Base-by-base conservation (phyloP, 1,140 invertebrate species). In the Parasteatoda tepidariorum region DNA sequence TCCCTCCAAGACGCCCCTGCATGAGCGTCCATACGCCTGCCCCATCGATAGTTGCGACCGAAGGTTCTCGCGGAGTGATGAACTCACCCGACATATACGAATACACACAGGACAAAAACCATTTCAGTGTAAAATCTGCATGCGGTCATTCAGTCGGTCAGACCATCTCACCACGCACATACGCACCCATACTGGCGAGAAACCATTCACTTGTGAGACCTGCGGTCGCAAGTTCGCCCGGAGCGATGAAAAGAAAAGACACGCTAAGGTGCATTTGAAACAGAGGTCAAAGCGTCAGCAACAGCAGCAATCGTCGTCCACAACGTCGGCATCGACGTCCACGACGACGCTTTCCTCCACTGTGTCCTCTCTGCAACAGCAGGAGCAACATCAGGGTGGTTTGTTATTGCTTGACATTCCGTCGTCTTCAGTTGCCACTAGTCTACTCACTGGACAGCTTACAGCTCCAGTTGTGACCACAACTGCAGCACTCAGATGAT, bases 81-180 rank as follows among this genome's bases (percentile, higher is more conserved):
- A 99, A 90, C 92, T 99, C 30, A 99, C 98, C 7, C 92, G 98
- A 86, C 98, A 99, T 89, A 98, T 99, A 85, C 93, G 98, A 61
- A 99, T 99, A 85, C 98, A 99, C 90, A 99, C 98, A 1, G 98
- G 98, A 0, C 97, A 99, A 88, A 99, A 99, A 88, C 98, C 98
- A 68, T 99, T 99, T 91, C 96, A 99, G 90, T 99, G 98, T 89
- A 93, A 96, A 79, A 98, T 99, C 84, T 99, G 98, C 90, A 97
- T 99, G 95, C 92, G 98, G 3, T 97, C 97, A 59, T 99, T 99
- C 90, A 97, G 95, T 74, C 92, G 98, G 64, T 97, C 95, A 71
- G 97, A 98, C 88, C 97, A 98, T 88, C 91, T 98, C 22, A 98
- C 97, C 85, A 98, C 97, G 59, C 97, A 98, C 90, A 96, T 98